Percentiles rank a stretch among this genome's conserved stretches.
Conservation (phyloP, 2,797 vertebrate genomes). For the Ara ararauna region DNA sequence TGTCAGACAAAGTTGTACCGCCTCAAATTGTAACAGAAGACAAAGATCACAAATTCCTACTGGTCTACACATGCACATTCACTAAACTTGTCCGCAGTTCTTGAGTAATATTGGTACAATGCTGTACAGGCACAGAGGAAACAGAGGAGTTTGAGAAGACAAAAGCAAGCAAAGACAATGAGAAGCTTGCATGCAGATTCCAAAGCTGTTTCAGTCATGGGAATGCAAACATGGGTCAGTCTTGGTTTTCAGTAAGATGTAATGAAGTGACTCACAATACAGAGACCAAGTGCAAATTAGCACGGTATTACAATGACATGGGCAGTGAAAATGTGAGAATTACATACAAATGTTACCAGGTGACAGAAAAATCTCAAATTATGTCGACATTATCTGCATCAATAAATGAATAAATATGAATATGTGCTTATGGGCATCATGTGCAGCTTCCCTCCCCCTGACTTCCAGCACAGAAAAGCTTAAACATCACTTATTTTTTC, state of each 20-base stretch:
- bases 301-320: not conserved
- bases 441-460: not conserved
- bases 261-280: not conserved
- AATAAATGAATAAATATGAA: not conserved
- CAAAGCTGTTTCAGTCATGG: conserved; percentile 32
- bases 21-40: conserved; percentile 28
- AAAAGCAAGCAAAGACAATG: conserved; percentile 37
- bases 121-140: not conserved
- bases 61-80: not conserved
- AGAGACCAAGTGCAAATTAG: not conserved
- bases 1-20: conserved; percentile 8
- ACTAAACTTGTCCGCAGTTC: not conserved
- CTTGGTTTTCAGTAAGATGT: not conserved
- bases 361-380: not conserved
- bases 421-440: not conserved
- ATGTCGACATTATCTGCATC: not conserved
- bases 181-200: conserved; percentile 20
- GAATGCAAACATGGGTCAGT: conserved; percentile 34
- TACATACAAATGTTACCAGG: not conserved
- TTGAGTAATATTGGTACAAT: not conserved
- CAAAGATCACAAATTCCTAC: conserved; percentile 34
- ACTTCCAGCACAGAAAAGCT: not conserved
- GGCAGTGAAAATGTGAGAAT: not conserved
- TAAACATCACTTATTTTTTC: not conserved
- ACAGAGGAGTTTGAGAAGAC: not conserved